Conservation (phyloP, 2,797 vertebrate species). For the Hemibagrus guttatus region DNA sequence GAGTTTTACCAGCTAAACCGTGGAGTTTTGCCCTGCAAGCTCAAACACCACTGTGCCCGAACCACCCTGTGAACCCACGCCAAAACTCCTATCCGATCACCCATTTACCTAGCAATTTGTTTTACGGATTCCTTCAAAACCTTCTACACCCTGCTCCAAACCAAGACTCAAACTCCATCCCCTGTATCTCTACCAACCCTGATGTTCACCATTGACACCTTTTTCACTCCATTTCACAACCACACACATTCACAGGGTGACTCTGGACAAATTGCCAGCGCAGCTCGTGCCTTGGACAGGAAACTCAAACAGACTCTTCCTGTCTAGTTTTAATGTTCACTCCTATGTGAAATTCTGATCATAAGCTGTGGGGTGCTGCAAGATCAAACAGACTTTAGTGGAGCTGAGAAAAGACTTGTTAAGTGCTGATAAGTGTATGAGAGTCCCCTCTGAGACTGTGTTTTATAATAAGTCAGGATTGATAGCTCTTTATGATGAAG, state of each 20-base stretch:
- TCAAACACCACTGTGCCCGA: constrained; percentile 91
- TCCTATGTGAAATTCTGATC: constrained; percentile 35
- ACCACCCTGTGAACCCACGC: constrained; percentile 80
- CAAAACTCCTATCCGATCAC: constrained; percentile 21
- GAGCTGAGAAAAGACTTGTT: constrained; percentile 21
- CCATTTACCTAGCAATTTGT: not conserved
- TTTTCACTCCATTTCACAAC: not conserved
- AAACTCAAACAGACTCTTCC: constrained; percentile 55
- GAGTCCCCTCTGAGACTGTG: constrained; percentile 12
- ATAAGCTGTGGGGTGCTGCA: constrained; percentile 34
- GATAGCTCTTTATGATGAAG: constrained; percentile 27
- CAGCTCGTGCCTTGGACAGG: constrained; percentile 70
- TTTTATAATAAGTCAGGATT: constrained; percentile 22
- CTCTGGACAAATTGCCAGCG: constrained; percentile 58
- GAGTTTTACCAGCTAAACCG: constrained; percentile 98
- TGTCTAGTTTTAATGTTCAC: constrained; percentile 42
- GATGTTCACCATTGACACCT: constrained; percentile 18
- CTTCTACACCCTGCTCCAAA: constrained; percentile 27
- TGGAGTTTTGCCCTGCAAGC: constrained; percentile 91
- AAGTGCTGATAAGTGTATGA: constrained; percentile 11
- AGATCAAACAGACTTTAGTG: constrained; percentile 36
- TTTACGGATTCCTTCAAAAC: not conserved
- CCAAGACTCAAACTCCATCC: not conserved
- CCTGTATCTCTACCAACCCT: not conserved
- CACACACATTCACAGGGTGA: constrained; percentile 48